These are phyloP conservation scores for Scortum barcoo DNA, from an alignment of 2,113 vertebrate genomes.

Conservation along the genomic window DNA sequence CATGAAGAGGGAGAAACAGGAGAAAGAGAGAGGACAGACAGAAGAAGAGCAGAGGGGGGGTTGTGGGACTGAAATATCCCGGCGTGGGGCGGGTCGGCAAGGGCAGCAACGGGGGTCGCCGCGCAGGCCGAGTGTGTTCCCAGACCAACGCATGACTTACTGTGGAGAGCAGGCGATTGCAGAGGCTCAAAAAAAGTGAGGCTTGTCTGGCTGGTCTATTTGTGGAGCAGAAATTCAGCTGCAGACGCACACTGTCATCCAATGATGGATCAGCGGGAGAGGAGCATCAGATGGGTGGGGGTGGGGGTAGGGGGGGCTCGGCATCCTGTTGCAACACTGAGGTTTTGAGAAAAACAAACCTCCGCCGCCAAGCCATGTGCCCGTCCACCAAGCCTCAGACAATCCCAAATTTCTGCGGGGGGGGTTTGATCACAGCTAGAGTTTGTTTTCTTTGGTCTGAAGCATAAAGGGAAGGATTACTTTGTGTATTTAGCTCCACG, in stretches of 20 bases:
- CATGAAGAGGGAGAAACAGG: slow-evolving; percentile 51
- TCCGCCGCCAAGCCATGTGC: slow-evolving; percentile 27
- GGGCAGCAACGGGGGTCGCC: slow-evolving; percentile 66
- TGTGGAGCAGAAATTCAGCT: slow-evolving; percentile 84
- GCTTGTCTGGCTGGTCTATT: slow-evolving; percentile 83
- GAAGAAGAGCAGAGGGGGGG: slow-evolving; percentile 58
- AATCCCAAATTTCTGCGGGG: slow-evolving; percentile 9
- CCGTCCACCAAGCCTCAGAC: slow-evolving; percentile 12
- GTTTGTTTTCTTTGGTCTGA: slow-evolving; percentile 45
- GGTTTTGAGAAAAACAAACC: slow-evolving; percentile 48
- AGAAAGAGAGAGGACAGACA: slow-evolving; percentile 50
- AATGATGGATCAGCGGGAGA: slow-evolving; percentile 79
- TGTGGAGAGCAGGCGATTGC: slow-evolving; percentile 80
- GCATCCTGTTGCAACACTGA: slow-evolving; percentile 47
- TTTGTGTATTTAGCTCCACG: slow-evolving; percentile 5
- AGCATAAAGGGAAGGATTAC: slow-evolving; percentile 2
- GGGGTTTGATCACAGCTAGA: slow-evolving; percentile 13
- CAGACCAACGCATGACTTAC: slow-evolving; percentile 78
- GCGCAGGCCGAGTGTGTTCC: slow-evolving; percentile 61
- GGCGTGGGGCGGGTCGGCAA: slow-evolving; percentile 71
- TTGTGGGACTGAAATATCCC: slow-evolving; percentile 81
- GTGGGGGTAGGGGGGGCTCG: slow-evolving; percentile 12
- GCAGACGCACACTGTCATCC: slow-evolving; percentile 76
- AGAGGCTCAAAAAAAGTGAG: slow-evolving; percentile 73
- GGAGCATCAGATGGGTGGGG: slow-evolving; percentile 37